These are phyloP conservation scores for Sparidentex hasta DNA, from an alignment of 2,797 vertebrate genomes.

Conservation along the genomic window DNA sequence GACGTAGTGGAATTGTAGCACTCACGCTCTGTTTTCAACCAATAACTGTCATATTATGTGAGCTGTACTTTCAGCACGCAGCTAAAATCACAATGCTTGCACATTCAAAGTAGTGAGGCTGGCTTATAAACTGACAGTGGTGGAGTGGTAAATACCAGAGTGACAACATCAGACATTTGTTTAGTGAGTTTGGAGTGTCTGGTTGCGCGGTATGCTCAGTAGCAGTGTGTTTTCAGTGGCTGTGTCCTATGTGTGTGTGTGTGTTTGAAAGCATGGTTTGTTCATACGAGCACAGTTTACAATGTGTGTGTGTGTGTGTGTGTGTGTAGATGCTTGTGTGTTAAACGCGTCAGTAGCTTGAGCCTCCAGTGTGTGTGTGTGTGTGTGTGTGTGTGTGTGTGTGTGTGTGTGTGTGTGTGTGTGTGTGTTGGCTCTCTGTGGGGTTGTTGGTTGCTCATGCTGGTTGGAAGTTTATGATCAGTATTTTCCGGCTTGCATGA, in stretches of 20 bases:
- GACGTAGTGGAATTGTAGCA: slow-evolving; percentile 21
- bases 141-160: slow-evolving; percentile 79
- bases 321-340: slow-evolving; percentile 33
- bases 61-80: slow-evolving; percentile 57
- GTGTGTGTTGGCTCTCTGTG: slow-evolving; percentile 75
- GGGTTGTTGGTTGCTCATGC: slow-evolving; percentile 82
- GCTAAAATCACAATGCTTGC: slow-evolving; percentile 74
- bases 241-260: slow-evolving; percentile 43
- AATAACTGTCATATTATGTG: slow-evolving; percentile 68
- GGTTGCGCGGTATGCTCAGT: slow-evolving; percentile 72
- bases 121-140: slow-evolving; percentile 77
- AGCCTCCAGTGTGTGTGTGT: slow-evolving; percentile 44
- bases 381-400: slow-evolving; percentile 64
- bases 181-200: slow-evolving; percentile 76
- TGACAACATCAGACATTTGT: slow-evolving; percentile 80
- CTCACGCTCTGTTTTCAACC: slow-evolving; percentile 56
- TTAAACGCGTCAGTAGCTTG: slow-evolving; percentile 50
- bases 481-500: slow-evolving; percentile 88
- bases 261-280: slow-evolving; percentile 45
- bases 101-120: slow-evolving; percentile 62
- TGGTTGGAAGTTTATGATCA: slow-evolving; percentile 87
- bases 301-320: slow-evolving; percentile 12
- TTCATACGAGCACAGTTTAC: slow-evolving; percentile 44
- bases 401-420: slow-evolving; percentile 42
- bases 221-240: slow-evolving; percentile 69